These are phyloP conservation scores for Manis pentadactyla DNA, from an alignment of 2,797 vertebrate genomes.

Conservation along the genomic window DNA sequence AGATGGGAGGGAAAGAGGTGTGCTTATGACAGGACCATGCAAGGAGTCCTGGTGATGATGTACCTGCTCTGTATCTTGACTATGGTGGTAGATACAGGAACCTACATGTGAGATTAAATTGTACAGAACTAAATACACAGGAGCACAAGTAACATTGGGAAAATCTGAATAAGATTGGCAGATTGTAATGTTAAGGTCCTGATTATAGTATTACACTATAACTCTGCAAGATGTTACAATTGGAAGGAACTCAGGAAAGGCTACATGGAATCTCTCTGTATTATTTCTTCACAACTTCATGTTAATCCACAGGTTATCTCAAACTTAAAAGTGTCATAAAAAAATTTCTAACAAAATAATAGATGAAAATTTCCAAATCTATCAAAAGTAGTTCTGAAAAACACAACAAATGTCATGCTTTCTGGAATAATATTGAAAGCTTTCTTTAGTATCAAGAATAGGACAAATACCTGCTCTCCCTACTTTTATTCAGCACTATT, in stretches of 20 bases:
- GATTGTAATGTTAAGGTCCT: background rate
- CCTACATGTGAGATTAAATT: background rate
- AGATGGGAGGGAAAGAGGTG: background rate
- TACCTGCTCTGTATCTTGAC: background rate
- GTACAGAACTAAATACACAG: background rate
- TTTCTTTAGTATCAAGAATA: background rate
- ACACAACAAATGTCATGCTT: background rate
- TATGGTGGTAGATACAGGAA: background rate
- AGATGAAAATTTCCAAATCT: background rate
- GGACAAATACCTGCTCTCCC: background rate
- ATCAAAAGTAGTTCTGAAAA: background rate
- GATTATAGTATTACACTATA: background rate
- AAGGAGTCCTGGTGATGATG: background rate
- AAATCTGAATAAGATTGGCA: background rate
- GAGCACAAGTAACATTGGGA: background rate
- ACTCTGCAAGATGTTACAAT: background rate
- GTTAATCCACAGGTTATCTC: background rate
- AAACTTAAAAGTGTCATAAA: background rate
- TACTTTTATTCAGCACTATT: background rate
- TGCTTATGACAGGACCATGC: background rate
- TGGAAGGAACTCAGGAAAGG: background rate
- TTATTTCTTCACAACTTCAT: background rate
- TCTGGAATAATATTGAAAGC: background rate
- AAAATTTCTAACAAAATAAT: background rate
- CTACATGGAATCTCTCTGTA: background rate